Evolutionary conservation across 2,113 vertebrate genomes (phyloP).

Genomic region (Penelope pileata): DNA sequence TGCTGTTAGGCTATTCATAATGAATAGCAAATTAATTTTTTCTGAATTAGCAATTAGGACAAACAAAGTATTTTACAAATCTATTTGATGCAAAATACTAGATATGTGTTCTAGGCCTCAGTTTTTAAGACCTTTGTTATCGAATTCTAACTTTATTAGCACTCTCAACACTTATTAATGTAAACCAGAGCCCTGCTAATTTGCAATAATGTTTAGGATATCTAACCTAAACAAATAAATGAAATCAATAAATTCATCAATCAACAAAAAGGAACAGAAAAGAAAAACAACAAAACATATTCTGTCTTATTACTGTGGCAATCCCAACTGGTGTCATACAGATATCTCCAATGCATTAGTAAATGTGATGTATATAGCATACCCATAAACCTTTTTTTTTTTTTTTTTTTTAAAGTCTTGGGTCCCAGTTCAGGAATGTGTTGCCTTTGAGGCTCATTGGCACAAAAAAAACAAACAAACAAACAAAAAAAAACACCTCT

Average conservation of each 20-base stretch:
- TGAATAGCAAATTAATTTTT: background rate
- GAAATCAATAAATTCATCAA: conserved; percentile 40
- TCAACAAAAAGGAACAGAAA: conserved; percentile 3
- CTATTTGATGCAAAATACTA: background rate
- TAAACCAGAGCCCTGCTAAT: conserved; percentile 6
- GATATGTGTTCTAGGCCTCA: background rate
- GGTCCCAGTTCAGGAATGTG: background rate
- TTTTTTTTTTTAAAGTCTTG: background rate
- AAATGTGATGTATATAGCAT: background rate
- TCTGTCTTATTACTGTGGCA: conserved; percentile 30
- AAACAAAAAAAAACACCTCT: too few relatives aligned
- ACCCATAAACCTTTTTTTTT: background rate
- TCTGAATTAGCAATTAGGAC: background rate
- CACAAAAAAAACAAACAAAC: too few relatives aligned
- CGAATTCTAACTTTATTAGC: conserved; percentile 13
- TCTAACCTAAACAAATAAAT: conserved; percentile 17
- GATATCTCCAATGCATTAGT: background rate
- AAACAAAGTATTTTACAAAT: conserved; percentile 22
- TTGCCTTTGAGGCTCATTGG: background rate
- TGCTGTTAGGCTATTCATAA: background rate
- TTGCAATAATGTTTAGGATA: background rate
- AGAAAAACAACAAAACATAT: background rate
- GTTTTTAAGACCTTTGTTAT: background rate
- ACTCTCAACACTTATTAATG: background rate
- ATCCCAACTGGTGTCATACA: conserved; percentile 10